These are phyloP conservation scores for Proterorhinus semilunaris DNA, from an alignment of 2,113 vertebrate genomes.

Conservation along the genomic window DNA sequence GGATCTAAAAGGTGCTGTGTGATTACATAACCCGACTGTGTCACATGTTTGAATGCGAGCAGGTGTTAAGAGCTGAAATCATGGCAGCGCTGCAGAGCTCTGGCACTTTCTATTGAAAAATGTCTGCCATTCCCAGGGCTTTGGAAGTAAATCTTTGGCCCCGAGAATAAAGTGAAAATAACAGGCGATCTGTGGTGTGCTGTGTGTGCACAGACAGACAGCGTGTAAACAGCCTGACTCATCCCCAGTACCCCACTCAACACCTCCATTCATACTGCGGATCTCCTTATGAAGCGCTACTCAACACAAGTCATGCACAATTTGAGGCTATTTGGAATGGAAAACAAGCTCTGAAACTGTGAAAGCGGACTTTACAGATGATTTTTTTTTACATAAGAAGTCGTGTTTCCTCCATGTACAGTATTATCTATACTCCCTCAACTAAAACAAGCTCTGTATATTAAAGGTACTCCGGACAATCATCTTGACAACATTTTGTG, in stretches of 20 bases:
- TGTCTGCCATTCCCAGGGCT: constrained; percentile 2
- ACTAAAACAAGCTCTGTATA: too few species aligned
- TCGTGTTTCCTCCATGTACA: too few species aligned
- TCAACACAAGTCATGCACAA: background rate
- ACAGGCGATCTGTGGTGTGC: background rate
- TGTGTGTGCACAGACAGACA: constrained; percentile 10
- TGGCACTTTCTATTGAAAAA: constrained; percentile 7
- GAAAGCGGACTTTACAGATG: too few species aligned
- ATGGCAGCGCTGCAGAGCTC: constrained; percentile 15
- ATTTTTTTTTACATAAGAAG: too few species aligned
- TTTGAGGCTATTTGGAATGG: background rate
- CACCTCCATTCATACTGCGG: constrained; percentile 21
- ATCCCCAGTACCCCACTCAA: constrained; percentile 3
- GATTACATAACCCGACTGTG: constrained; percentile 19
- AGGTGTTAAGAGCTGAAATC: constrained; percentile 32
- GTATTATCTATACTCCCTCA: too few species aligned
- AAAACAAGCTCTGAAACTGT: background rate
- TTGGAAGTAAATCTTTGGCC: constrained; percentile 11
- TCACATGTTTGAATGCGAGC: constrained; percentile 20
- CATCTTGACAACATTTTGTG: too few species aligned
- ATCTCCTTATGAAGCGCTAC: constrained; percentile 13
- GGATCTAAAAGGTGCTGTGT: constrained; percentile 19
- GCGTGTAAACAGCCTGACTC: constrained; percentile 14
- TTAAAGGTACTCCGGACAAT: too few species aligned
- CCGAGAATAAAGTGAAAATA: constrained; percentile 8